phyloP scores from a whole-genome alignment of 2,888 invertebrate genomes.

The Polia nebulosa region DNA sequence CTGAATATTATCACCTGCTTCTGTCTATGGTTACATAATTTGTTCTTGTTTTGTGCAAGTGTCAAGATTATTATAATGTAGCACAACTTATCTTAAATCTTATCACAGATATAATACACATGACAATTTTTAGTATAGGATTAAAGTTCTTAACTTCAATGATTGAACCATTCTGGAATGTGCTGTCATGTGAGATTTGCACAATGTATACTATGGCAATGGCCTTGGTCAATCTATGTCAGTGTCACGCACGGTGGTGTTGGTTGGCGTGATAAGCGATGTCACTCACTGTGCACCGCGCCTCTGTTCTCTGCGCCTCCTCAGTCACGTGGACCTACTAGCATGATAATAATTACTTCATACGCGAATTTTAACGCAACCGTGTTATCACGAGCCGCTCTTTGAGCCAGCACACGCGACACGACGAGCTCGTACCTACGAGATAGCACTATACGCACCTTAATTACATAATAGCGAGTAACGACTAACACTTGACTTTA shows the following conservation, averaged over 20 bases:
- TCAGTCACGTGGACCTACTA: slow-evolving; percentile 56
- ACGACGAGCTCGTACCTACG: slow-evolving; percentile 27
- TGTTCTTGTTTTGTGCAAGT: slow-evolving; percentile 8
- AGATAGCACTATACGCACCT: slow-evolving; percentile 33
- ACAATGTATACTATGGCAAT: slow-evolving; percentile 61
- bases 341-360: slow-evolving; percentile 27
- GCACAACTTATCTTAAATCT: slow-evolving; percentile 36
- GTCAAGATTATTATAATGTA: slow-evolving; percentile 23
- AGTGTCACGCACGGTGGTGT: slow-evolving; percentile 73
- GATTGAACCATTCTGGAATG: slow-evolving; percentile 57
- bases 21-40: slow-evolving; percentile 39
- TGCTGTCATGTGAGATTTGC: slow-evolving; percentile 68
- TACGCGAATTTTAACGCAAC: slow-evolving; percentile 32
- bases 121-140: slow-evolving; percentile 32
- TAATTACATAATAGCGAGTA: slow-evolving; percentile 39
- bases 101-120: slow-evolving; percentile 31
- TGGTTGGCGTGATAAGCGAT: slow-evolving; percentile 64
- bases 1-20: slow-evolving; percentile 21
- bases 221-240: slow-evolving; percentile 74
- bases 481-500: slow-evolving; percentile 42
- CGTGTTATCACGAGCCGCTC: slow-evolving; percentile 46
- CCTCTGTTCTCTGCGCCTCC: slow-evolving; percentile 19
- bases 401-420: slow-evolving; percentile 30
- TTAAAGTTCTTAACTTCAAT: slow-evolving; percentile 44
- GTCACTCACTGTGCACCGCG: slow-evolving; percentile 44